These are phyloP conservation scores for Andricus quercusramuli DNA, from an alignment of 2,888 invertebrate genomes.

Conservation along the genomic window DNA sequence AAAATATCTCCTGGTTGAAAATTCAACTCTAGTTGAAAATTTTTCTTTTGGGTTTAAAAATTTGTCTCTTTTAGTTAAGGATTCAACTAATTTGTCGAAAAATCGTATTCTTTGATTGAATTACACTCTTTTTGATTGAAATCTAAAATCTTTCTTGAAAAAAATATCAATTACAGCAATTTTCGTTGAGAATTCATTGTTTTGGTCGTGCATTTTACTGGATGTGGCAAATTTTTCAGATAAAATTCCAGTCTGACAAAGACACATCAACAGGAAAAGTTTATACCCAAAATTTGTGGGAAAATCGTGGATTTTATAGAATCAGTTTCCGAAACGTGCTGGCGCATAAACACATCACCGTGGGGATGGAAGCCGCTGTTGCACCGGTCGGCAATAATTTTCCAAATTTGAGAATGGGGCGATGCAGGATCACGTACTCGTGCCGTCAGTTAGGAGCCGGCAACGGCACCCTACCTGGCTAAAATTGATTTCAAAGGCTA, in stretches of 20 bases:
- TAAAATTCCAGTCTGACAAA: neutral
- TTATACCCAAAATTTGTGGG: neutral
- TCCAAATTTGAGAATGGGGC: constrained; percentile 62
- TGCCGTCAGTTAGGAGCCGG: constrained; percentile 36
- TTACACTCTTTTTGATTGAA: no score
- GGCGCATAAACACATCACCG: constrained; percentile 59
- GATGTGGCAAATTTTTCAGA: neutral
- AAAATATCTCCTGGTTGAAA: no score
- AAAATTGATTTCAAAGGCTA: constrained; percentile 59
- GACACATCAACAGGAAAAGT: neutral
- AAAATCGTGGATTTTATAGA: constrained; percentile 18
- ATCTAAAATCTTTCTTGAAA: no score
- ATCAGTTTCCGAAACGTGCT: constrained; percentile 62
- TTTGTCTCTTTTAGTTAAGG: no score
- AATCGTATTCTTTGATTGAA: no score
- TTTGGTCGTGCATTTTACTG: neutral
- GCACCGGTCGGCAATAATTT: constrained; percentile 56
- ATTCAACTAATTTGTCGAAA: no score
- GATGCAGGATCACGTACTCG: constrained; percentile 68
- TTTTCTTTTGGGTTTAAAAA: no score
- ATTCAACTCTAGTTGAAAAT: no score
- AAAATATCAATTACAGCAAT: no score
- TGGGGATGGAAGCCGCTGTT: constrained; percentile 21
- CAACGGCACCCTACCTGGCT: constrained; percentile 43
- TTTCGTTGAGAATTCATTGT: no score